phyloP scores from a whole-genome alignment of 2,113 vertebrate genomes.

The Baryphthengus martii region DNA sequence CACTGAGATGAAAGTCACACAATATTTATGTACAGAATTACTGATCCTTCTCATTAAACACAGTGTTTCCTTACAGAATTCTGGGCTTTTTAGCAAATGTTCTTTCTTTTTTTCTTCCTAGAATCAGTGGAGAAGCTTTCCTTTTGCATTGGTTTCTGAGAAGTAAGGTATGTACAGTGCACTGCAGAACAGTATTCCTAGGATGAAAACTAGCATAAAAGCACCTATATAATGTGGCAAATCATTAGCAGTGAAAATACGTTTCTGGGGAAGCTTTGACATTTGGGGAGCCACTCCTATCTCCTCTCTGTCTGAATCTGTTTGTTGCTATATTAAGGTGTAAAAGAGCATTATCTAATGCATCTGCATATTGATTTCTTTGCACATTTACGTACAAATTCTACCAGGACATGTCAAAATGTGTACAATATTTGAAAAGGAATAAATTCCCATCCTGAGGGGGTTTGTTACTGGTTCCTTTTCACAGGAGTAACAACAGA shows the following conservation, averaged over 20 bases:
- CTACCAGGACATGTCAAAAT: background rate
- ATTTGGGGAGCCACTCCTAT: accelerated
- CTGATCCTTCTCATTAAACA: background rate
- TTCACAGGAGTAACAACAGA: background rate
- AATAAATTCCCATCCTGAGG: background rate
- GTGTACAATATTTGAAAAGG: background rate
- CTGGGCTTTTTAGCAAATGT: background rate
- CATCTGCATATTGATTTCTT: background rate
- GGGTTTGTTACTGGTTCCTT: background rate
- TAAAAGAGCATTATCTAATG: background rate
- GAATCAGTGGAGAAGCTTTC: background rate
- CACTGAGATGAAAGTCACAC: background rate
- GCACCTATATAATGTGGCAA: no score
- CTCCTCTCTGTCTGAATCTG: background rate
- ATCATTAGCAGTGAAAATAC: background rate
- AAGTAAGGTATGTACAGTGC: background rate
- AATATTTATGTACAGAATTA: background rate
- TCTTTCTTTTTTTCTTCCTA: background rate
- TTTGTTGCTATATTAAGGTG: background rate
- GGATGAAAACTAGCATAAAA: no score
- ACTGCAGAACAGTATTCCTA: background rate
- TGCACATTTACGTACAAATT: background rate
- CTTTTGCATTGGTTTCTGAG: background rate
- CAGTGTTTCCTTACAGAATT: background rate
- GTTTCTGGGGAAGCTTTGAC: background rate